Percentiles rank a stretch among this genome's conserved stretches.
phyloP scores from a whole-genome alignment of 2,888 invertebrate genomes.

The Cataglyphis livida region DNA sequence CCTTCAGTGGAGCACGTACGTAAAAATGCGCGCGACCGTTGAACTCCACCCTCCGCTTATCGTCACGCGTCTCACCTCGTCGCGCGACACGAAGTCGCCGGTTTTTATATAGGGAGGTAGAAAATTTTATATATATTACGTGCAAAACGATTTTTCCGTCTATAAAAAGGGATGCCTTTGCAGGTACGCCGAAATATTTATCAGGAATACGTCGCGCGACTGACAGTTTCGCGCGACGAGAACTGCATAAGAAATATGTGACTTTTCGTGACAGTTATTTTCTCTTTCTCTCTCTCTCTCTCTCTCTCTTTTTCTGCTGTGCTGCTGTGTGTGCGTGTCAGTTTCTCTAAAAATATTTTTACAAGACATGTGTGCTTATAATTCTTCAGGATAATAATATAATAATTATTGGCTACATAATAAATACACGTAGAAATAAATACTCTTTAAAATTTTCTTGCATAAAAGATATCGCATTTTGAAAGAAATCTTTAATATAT shows the following conservation, averaged over 20 bases:
- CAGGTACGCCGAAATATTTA: conserved; percentile 37
- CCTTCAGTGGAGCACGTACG: conserved; percentile 63
- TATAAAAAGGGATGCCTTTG: conserved; percentile 31
- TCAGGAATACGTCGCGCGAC: conserved; percentile 36
- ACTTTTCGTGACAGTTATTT: background rate
- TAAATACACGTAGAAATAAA: background rate
- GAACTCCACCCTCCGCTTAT: conserved; percentile 38
- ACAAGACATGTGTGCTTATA: background rate
- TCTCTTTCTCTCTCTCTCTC: background rate
- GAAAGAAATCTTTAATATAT: background rate
- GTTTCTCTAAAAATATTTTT: background rate
- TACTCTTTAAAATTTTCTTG: background rate
- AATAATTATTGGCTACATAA: background rate
- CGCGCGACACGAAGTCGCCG: conserved; percentile 9
- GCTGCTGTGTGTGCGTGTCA: background rate
- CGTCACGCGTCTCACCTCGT: conserved; percentile 34
- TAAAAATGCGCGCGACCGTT: conserved; percentile 62
- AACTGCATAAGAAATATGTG: conserved; percentile 24
- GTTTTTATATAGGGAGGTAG: conserved; percentile 47
- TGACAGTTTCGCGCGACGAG: conserved; percentile 39
- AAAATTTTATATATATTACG: conserved; percentile 55
- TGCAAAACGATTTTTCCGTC: conserved; percentile 47
- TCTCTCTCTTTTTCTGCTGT: too few species aligned
- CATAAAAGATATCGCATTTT: background rate
- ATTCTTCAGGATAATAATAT: background rate